phyloP scores from a whole-genome alignment of 2,113 vertebrate species.

The Entosphenus tridentatus region DNA sequence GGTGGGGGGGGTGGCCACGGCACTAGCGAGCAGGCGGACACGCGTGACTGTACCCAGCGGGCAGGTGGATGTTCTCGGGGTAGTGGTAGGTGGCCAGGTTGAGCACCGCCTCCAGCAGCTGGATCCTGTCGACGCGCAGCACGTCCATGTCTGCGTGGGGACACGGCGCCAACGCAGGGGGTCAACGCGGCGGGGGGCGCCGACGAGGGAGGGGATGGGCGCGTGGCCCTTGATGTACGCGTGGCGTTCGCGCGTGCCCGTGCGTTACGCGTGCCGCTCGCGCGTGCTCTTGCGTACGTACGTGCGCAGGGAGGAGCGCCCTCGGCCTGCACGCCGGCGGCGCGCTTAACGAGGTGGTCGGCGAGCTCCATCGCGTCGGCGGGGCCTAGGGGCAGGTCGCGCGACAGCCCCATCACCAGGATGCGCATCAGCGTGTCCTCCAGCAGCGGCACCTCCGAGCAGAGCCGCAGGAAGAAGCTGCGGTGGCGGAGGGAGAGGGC shows the following conservation, averaged over 20 bases:
- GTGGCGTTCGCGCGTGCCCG: background rate
- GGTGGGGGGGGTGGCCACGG: too few relatives aligned
- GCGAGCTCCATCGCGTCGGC: slow-evolving; percentile 93
- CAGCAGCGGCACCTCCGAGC: slow-evolving; percentile 81
- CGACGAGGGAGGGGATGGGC: too few relatives aligned
- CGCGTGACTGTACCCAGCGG: slow-evolving; percentile 36
- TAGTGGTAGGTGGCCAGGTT: slow-evolving; percentile 96
- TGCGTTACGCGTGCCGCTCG: background rate
- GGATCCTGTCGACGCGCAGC: slow-evolving; percentile 69
- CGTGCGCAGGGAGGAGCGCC: slow-evolving; percentile 21
- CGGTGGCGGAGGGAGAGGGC: background rate
- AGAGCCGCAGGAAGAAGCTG: slow-evolving; percentile 92
- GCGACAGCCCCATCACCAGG: slow-evolving; percentile 69
- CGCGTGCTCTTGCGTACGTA: background rate
- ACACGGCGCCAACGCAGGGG: too few relatives aligned
- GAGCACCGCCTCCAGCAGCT: slow-evolving; percentile 76
- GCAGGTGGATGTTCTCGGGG: slow-evolving; percentile 91
- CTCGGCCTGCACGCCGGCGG: slow-evolving; percentile 66
- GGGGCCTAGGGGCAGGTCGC: slow-evolving; percentile 69
- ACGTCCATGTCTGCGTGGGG: slow-evolving; percentile 51
- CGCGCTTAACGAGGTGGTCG: slow-evolving; percentile 82
- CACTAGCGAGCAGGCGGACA: too few relatives aligned
- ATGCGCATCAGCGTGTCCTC: slow-evolving; percentile 92
- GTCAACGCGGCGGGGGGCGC: too few relatives aligned
- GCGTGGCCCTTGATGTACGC: background rate